These are phyloP conservation scores for Arenaria interpres DNA, from an alignment of 2,113 vertebrate genomes.

Conservation along the genomic window DNA sequence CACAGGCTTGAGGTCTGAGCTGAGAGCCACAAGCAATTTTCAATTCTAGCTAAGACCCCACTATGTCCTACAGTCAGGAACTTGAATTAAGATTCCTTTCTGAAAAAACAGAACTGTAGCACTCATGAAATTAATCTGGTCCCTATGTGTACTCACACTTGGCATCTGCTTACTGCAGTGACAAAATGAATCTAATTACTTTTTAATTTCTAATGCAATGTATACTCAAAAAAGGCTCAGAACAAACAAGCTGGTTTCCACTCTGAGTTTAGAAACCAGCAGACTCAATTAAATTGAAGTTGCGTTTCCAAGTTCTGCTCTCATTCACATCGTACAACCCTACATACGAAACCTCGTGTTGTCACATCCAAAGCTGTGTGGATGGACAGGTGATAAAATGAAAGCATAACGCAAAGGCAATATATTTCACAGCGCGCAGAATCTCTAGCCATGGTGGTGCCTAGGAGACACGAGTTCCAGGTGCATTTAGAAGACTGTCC, in stretches of 20 bases:
- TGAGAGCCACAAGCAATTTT: neutral
- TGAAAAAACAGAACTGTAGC: neutral
- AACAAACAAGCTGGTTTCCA: neutral
- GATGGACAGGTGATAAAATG: neutral
- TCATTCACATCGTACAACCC: neutral
- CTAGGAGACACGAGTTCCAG: neutral
- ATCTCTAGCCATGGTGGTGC: neutral
- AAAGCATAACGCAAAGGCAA: rapidly evolving
- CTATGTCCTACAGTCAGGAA: neutral
- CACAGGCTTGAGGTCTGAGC: neutral
- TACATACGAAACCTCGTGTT: neutral
- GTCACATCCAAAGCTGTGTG: neutral
- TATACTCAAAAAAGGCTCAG: neutral
- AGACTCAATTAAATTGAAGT: neutral
- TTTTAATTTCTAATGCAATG: slow-evolving; percentile 19
- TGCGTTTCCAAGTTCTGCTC: neutral
- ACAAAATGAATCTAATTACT: neutral
- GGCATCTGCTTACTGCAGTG: neutral
- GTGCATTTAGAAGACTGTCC: neutral
- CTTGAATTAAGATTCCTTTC: neutral
- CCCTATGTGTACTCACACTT: neutral
- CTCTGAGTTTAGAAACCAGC: neutral
- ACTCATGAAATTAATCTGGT: neutral
- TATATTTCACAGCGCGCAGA: neutral
- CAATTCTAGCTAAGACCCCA: neutral